Conservation (phyloP, 1,140 invertebrate genomes). For the Drosophila leontia region DNA sequence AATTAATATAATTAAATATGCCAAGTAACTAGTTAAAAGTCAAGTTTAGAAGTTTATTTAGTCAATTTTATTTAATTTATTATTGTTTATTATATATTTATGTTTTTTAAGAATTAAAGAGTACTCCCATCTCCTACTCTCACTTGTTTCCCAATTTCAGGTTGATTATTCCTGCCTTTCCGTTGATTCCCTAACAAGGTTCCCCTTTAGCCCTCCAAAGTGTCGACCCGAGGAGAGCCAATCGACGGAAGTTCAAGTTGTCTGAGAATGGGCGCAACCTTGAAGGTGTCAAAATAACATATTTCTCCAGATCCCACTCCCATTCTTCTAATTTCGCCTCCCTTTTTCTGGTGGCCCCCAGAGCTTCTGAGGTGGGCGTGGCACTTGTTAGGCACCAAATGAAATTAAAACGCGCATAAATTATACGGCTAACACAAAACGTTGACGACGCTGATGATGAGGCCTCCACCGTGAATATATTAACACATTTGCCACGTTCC, state of each 20-base stretch:
- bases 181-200: slow-evolving; percentile 21
- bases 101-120: not conserved
- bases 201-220: not conserved
- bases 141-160: not conserved
- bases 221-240: slow-evolving; percentile 11
- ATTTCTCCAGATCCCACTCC: slow-evolving; percentile 29
- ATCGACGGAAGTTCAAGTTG: slow-evolving; percentile 29
- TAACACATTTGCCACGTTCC: slow-evolving; percentile 68
- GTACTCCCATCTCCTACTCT: not conserved
- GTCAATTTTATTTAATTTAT: fast-evolving
- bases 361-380: slow-evolving; percentile 53
- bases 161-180: slow-evolving; percentile 15
- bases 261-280: slow-evolving; percentile 62
- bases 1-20: too few species aligned
- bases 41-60: not conserved
- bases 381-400: slow-evolving; percentile 75
- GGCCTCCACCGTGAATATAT: slow-evolving; percentile 70
- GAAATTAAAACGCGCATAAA: slow-evolving; percentile 83
- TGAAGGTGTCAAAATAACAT: slow-evolving; percentile 83
- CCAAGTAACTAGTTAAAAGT: too few species aligned
- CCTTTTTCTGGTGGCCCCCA: slow-evolving; percentile 2
- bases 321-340: not conserved
- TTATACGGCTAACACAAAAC: slow-evolving; percentile 63
- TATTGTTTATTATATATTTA: not conserved
- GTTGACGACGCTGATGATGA: slow-evolving; percentile 36